A percentile compares a stretch with the other conserved stretches of the same genome.
Conservation (phyloP, 2,888 invertebrate genomes). For the Chaitophorus viminalis region DNA sequence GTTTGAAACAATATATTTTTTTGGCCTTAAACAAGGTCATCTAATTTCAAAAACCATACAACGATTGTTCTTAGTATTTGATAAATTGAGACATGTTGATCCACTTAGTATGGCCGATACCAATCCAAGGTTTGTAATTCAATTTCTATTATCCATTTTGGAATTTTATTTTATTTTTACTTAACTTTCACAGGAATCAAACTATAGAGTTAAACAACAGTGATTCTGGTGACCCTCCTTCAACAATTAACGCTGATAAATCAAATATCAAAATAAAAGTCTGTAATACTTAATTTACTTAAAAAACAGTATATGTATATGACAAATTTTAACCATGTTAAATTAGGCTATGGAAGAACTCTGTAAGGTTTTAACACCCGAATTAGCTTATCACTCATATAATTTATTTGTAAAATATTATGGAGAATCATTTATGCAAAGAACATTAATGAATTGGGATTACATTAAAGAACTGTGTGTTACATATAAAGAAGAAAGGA, state of each 20-base stretch:
- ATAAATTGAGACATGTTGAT: conserved; percentile 73
- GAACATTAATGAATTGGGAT: conserved; percentile 80
- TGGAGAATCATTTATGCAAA: conserved; percentile 77
- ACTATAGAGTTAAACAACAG: conserved; percentile 57
- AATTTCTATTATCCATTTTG: not conserved
- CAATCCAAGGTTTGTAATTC: conserved; percentile 2
- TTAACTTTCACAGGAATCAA: conserved; percentile 9
- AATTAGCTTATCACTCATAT: conserved; percentile 86
- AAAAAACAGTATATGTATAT: not conserved
- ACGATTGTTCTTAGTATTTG: conserved; percentile 83
- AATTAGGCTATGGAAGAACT: conserved; percentile 71
- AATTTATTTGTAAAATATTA: conserved; percentile 76
- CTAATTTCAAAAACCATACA: conserved; percentile 77
- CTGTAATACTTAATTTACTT: not conserved
- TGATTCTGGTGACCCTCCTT: conserved; percentile 73
- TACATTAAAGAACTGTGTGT: conserved; percentile 82
- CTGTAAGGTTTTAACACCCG: conserved; percentile 80
- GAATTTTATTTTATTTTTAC: not conserved
- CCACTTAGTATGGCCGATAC: conserved; percentile 38
- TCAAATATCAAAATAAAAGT: conserved; percentile 63
- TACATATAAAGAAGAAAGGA: conserved; percentile 74
- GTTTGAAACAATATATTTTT: conserved; percentile 81
- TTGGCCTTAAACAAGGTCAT: conserved; percentile 76
- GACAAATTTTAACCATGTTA: not conserved
- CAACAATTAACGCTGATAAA: conserved; percentile 69